phyloP scores from a whole-genome alignment of 2,797 vertebrate species.

The Anabas testudineus region DNA sequence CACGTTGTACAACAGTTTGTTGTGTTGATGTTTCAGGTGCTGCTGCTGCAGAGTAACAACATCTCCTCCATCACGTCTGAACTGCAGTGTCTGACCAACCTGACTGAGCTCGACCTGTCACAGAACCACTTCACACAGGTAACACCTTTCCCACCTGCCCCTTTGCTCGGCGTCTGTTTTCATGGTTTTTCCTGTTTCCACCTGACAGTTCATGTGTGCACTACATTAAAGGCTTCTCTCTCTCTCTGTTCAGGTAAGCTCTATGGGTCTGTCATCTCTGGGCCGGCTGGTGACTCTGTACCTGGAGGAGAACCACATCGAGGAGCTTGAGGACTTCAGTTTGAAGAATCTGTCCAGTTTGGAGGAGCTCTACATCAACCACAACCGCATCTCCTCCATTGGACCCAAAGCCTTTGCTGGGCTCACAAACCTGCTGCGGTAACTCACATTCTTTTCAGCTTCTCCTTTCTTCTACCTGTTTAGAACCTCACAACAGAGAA shows the following conservation, averaged over 20 bases:
- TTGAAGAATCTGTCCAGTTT: slow-evolving; percentile 84
- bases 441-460: not conserved
- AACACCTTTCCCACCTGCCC: too few species aligned
- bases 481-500: too few species aligned
- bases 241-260: slow-evolving; percentile 56
- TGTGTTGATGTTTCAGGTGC: slow-evolving; percentile 72
- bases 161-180: not conserved
- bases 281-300: slow-evolving; percentile 86
- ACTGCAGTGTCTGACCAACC: slow-evolving; percentile 84
- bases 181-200: not conserved
- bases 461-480: not conserved
- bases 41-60: slow-evolving; percentile 89
- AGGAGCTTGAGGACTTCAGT: slow-evolving; percentile 83
- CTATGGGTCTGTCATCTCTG: slow-evolving; percentile 81
- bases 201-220: not conserved
- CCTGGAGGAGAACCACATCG: slow-evolving; percentile 88
- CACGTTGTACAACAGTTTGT: not conserved
- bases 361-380: slow-evolving; percentile 90
- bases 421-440: slow-evolving; percentile 82
- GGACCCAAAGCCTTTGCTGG: slow-evolving; percentile 85
- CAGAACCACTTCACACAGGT: slow-evolving; percentile 88
- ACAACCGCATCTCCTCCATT: slow-evolving; percentile 87
- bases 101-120: slow-evolving; percentile 88
- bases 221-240: not conserved
- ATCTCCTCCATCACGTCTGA: slow-evolving; percentile 83